Evolutionary conservation across 2,113 vertebrate species (phyloP).

Genomic region (Hippoglossus stenolepis): DNA sequence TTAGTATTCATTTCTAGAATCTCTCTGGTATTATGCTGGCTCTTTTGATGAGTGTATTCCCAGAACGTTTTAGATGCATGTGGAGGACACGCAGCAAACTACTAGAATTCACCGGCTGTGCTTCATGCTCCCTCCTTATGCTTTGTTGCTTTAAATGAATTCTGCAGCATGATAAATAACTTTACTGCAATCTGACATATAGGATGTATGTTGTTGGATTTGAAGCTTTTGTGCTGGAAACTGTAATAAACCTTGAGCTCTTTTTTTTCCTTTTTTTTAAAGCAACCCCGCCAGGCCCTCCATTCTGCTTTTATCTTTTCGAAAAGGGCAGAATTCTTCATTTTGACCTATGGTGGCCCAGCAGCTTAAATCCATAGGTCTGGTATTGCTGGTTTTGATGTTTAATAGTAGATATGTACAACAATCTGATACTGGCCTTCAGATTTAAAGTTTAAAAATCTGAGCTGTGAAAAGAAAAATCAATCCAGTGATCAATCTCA

Average conservation of each 20-base stretch:
- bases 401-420: constrained; percentile 72
- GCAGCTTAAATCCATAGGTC: constrained; percentile 62
- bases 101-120: constrained; percentile 23
- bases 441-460: constrained; percentile 70
- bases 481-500: constrained; percentile 84
- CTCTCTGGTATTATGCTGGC: constrained; percentile 32
- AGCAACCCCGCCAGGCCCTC: constrained; percentile 49
- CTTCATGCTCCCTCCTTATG: constrained; percentile 22
- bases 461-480: constrained; percentile 69
- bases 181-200: constrained; percentile 77
- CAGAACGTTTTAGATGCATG: constrained; percentile 44
- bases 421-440: constrained; percentile 51
- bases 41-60: constrained; percentile 54
- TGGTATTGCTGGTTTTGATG: constrained; percentile 66
- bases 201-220: constrained; percentile 76
- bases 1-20: constrained; percentile 64
- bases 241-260: constrained; percentile 63
- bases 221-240: constrained; percentile 68
- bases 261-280: constrained; percentile 65
- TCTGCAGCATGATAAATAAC: constrained; percentile 72
- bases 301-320: constrained; percentile 67
- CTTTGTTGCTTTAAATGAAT: constrained; percentile 67
- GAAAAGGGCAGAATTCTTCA: constrained; percentile 76
- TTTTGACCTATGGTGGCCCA: constrained; percentile 64
- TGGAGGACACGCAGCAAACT: constrained; percentile 27